Base-by-base conservation (phyloP, 1,140 invertebrate species). In the Octopus bimaculoides region DNA sequence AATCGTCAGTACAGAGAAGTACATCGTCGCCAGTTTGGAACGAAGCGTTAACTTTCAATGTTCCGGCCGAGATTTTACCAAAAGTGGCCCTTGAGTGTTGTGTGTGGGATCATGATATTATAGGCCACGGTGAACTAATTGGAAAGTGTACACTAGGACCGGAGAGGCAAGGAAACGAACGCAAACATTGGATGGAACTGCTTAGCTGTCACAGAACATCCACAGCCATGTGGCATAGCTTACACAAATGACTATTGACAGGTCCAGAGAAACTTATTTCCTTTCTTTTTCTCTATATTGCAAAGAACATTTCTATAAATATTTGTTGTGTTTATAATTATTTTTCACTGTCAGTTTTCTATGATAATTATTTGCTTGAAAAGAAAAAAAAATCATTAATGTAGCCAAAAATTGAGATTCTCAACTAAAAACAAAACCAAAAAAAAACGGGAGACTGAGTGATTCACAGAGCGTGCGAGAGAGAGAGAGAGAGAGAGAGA, bases 111-210 rank as follows among this genome's bases (percentile, higher is more conserved):
- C 85, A 89, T 81, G 87, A 89, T 78, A 83, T 88, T 5, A 83
- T 88, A 54, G 87, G 86, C 77, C 86, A 87, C 52, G 84, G 86
- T 20, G 86, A 88, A 53, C 79, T 86, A 20, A 80, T 89, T 7
- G 88, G 88, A 4, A 75, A 82, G 9, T 87, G 85, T 77, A 79
- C 86, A 5, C 79, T 87, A 10, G 86, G 86, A 5, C 81, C 86
- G 54, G 92, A 93, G 81, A 92, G 93, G 1, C 91, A 91, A 5
- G 95, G 94, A 56, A 93, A 93, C 85, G 92, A 94, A 0, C 86
- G 94, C n/a, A 92, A 92, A 75, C 95, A 96, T 86, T 96, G 95
- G 95, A 93, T 93, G 83, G 94, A 95, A 89, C 95, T 96, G 95
- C 90, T 96, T 80, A 91, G 93, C n/a, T 94, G 94, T 26, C 91